These are phyloP conservation scores for Pygoscelis antarcticus DNA, from an alignment of 2,113 vertebrate genomes.

Conservation along the genomic window DNA sequence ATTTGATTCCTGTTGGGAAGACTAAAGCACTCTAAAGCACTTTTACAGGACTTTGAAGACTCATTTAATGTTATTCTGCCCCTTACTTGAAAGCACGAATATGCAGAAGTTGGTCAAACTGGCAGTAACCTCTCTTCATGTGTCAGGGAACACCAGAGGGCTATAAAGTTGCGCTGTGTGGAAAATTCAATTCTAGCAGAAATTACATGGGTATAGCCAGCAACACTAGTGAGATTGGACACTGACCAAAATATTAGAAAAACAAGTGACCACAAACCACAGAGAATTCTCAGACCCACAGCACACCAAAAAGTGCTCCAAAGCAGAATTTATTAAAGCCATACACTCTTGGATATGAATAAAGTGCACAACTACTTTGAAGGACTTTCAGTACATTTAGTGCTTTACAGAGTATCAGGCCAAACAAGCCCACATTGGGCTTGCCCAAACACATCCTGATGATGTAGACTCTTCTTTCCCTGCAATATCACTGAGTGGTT, in stretches of 20 bases:
- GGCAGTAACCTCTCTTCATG: slow-evolving; percentile 19
- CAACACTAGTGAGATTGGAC: slow-evolving; percentile 58
- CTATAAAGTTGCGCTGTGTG: slow-evolving; percentile 64
- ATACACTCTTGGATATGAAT: slow-evolving; percentile 7
- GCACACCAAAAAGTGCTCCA: slow-evolving; percentile 49
- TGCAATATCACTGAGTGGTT: neutral
- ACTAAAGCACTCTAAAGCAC: neutral
- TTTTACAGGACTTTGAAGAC: neutral
- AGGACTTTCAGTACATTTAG: slow-evolving; percentile 9
- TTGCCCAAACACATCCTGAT: neutral
- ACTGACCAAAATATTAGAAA: slow-evolving; percentile 70
- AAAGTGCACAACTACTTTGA: slow-evolving; percentile 48
- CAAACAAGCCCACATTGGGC: neutral
- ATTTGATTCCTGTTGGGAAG: neutral
- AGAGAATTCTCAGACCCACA: slow-evolving; percentile 62
- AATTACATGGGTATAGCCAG: slow-evolving; percentile 68
- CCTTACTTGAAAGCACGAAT: slow-evolving; percentile 17
- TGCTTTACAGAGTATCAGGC: neutral
- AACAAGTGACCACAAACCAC: slow-evolving; percentile 72
- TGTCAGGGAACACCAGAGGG: slow-evolving; percentile 48
- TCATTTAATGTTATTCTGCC: slow-evolving; percentile 16
- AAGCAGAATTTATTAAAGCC: slow-evolving; percentile 69
- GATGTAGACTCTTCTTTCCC: neutral
- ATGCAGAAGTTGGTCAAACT: slow-evolving; percentile 40
- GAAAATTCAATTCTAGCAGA: slow-evolving; percentile 75